Percentiles rank a stretch among this genome's conserved stretches.
These are phyloP conservation scores for Mechanitis mazaeus DNA, from an alignment of 2,888 invertebrate genomes.

Conservation along the genomic window DNA sequence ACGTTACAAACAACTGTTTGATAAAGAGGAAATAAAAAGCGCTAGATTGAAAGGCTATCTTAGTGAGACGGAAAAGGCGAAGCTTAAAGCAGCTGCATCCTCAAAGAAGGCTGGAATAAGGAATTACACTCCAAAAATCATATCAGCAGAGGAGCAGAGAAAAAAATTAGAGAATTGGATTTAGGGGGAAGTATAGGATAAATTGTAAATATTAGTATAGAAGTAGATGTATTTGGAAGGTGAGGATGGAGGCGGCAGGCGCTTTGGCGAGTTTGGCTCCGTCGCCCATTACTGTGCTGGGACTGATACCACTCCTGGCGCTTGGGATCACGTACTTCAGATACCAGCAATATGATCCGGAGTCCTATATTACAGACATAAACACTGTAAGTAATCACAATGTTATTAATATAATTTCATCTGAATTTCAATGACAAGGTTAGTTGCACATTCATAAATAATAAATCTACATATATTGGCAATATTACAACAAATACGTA, in stretches of 20 bases:
- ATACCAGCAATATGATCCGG: constrained; percentile 89
- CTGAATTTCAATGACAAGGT: neutral
- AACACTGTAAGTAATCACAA: constrained; percentile 77
- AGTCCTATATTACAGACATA: constrained; percentile 84
- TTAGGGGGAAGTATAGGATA: constrained; percentile 70
- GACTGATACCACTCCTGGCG: constrained; percentile 87
- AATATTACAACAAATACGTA: neutral
- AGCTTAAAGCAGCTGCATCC: constrained; percentile 53
- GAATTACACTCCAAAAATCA: constrained; percentile 83
- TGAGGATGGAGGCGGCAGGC: constrained; percentile 70
- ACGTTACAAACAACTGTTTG: constrained; percentile 64
- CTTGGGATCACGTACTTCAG: constrained; percentile 88
- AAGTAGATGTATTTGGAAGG: constrained; percentile 60
- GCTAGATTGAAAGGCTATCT: constrained; percentile 56
- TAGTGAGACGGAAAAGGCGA: constrained; percentile 65
- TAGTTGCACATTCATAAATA: neutral
- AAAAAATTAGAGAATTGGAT: constrained; percentile 81
- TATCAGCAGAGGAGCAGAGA: constrained; percentile 75
- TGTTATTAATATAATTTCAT: too few relatives aligned
- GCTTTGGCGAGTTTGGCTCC: constrained; percentile 77
- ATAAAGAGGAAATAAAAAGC: constrained; percentile 55
- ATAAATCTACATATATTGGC: neutral
- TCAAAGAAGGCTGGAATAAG: constrained; percentile 79
- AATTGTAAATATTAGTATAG: constrained; percentile 68
- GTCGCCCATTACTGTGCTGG: constrained; percentile 80